Conservation (phyloP, 2,797 vertebrate species). For the Atherinosoma microstoma region DNA sequence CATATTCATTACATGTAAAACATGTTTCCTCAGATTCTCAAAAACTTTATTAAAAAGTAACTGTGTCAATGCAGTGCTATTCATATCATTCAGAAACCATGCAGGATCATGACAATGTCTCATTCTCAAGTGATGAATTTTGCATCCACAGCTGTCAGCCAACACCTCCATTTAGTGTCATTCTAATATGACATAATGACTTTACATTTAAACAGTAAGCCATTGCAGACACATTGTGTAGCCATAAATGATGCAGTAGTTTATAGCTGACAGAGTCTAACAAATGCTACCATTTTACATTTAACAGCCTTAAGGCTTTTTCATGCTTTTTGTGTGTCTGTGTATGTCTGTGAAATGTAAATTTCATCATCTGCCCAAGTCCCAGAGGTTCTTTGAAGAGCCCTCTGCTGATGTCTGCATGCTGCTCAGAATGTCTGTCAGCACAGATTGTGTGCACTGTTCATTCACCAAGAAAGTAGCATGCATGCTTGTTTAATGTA, state of each 20-base stretch:
- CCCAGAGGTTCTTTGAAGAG: not conserved
- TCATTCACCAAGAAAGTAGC: not conserved
- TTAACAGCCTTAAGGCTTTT: not conserved
- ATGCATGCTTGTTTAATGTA: not conserved
- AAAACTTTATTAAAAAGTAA: not conserved
- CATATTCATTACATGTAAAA: not conserved
- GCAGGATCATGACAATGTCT: not conserved
- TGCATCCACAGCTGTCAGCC: not conserved
- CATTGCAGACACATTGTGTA: not conserved
- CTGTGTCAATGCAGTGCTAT: not conserved
- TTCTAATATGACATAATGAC: not conserved
- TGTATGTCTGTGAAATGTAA: not conserved
- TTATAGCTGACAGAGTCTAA: not conserved
- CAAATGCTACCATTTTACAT: not conserved
- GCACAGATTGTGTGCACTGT: not conserved
- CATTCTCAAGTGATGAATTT: not conserved
- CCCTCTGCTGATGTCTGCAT: not conserved
- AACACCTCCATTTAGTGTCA: not conserved
- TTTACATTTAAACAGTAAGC: not conserved
- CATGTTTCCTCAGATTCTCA: not conserved
- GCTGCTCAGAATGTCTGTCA: not conserved
- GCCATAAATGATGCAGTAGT: not conserved
- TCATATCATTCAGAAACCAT: not conserved
- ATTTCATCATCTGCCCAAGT: slow-evolving; percentile 2
- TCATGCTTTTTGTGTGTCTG: not conserved